These are phyloP conservation scores for Pocillopora meandrina DNA, from an alignment of 92 coral and sea anemone genomes.

Conservation along the genomic window DNA sequence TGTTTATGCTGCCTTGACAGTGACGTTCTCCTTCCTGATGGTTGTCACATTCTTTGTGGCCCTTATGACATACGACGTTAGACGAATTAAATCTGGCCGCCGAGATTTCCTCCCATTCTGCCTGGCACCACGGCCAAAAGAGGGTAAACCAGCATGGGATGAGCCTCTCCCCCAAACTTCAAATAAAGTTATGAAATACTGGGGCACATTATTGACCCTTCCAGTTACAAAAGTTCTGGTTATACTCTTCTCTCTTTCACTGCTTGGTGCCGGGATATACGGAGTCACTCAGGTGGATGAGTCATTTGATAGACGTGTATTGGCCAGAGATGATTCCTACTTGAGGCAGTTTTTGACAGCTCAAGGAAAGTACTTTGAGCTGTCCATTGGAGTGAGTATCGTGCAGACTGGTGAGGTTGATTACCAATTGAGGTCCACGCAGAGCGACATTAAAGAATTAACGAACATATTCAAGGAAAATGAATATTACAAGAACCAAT, in stretches of 20 bases:
- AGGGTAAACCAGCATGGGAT: conserved; percentile 58
- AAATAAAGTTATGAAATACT: conserved; percentile 45
- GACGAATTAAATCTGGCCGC: conserved; percentile 53
- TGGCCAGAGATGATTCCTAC: too few relatives aligned
- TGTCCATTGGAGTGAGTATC: too few relatives aligned
- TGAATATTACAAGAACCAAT: too few relatives aligned
- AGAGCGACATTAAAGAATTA: too few relatives aligned
- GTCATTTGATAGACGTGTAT: too few relatives aligned
- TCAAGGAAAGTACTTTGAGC: too few relatives aligned
- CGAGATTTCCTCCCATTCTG: conserved; percentile 65
- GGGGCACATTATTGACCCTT: conserved; percentile 32
- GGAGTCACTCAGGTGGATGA: too few relatives aligned
- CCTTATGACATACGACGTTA: conserved; percentile 55
- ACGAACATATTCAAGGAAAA: too few relatives aligned
- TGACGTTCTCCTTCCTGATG: conserved; percentile 51
- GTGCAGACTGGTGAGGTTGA: too few relatives aligned
- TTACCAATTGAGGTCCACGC: too few relatives aligned
- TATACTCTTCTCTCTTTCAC: conserved; percentile 21
- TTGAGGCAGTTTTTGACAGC: too few relatives aligned
- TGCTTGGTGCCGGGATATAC: too few relatives aligned
- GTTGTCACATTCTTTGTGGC: conserved; percentile 62
- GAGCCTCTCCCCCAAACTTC: conserved; percentile 45
- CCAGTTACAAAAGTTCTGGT: conserved; percentile 33
- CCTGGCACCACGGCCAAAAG: conserved; percentile 49
- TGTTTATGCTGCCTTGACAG: conserved; percentile 55